These are phyloP conservation scores for Frankliniella intonsa DNA, from an alignment of 2,888 invertebrate species.

Conservation along the genomic window DNA sequence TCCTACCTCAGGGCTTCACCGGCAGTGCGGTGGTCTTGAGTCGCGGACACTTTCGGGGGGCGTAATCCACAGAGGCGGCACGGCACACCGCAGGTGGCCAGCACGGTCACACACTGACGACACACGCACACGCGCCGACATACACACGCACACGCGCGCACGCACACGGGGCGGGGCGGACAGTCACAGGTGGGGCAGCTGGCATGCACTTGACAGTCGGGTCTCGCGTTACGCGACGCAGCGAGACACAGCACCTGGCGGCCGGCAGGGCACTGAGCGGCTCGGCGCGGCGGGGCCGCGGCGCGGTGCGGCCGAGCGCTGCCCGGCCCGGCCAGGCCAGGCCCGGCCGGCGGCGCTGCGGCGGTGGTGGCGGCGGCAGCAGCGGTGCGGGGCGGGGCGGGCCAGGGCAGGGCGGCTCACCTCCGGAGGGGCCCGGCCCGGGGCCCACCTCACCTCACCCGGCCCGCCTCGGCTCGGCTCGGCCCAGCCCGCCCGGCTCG, in stretches of 20 bases:
- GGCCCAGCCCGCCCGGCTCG: neutral
- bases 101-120: neutral
- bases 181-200: neutral
- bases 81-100: neutral
- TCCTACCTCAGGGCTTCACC: neutral
- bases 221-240: neutral
- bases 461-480: slow-evolving; percentile 12
- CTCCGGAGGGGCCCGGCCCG: neutral
- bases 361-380: neutral
- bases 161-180: neutral
- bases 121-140: neutral
- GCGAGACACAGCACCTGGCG: neutral
- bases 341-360: neutral
- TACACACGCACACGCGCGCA: neutral
- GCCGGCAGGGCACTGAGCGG: slow-evolving; percentile 8
- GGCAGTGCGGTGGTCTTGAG: neutral
- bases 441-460: slow-evolving; percentile 13
- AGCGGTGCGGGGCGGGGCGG: neutral
- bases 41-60: neutral
- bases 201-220: neutral
- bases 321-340: neutral
- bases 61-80: neutral
- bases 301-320: neutral
- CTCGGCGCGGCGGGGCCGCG: neutral
- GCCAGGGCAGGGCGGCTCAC: neutral